A percentile compares a stretch with the other conserved stretches of the same genome.
Conservation (phyloP, 2,888 invertebrate genomes). For the Syritta pipiens region DNA sequence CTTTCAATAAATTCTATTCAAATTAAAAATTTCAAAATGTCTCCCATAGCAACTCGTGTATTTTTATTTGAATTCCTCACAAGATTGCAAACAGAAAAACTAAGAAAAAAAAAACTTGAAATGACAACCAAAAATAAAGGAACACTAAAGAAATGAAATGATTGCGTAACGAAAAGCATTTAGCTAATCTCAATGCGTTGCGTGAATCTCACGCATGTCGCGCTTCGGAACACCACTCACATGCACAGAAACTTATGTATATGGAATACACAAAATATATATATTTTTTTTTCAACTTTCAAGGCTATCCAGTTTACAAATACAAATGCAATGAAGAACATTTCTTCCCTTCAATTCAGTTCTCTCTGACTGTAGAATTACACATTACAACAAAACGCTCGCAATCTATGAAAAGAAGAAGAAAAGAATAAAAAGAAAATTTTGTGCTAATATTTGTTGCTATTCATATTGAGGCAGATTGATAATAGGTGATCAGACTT, state of each 20-base stretch:
- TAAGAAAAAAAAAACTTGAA: neutral
- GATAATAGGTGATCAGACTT: constrained; percentile 55
- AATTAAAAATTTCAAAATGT: no score
- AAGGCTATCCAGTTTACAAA: constrained; percentile 64
- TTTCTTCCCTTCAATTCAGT: constrained; percentile 30
- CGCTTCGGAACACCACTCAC: constrained; percentile 57
- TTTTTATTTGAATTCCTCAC: no score
- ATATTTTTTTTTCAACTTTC: constrained; percentile 14
- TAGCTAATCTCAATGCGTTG: constrained; percentile 60
- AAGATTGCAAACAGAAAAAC: constrained; percentile 27
- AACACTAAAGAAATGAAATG: constrained; percentile 4
- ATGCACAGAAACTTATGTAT: constrained; percentile 45
- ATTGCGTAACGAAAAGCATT: constrained; percentile 43
- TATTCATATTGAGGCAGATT: constrained; percentile 31
- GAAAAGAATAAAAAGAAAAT: neutral
- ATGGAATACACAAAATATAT: constrained; percentile 23
- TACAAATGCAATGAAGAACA: constrained; percentile 54
- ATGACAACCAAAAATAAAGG: neutral
- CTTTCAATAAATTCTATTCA: no score
- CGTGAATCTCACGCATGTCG: constrained; percentile 64
- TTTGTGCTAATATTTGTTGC: constrained; percentile 37
- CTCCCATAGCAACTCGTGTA: no score
- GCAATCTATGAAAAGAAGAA: constrained; percentile 17
- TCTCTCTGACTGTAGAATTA: constrained; percentile 41
- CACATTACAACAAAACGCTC: constrained; percentile 57